Evolutionary conservation across 2,113 vertebrate species (phyloP), one percentile per base, ranked within the genome.

Genomic region (Tretioscincus oriximinensis): DNA sequence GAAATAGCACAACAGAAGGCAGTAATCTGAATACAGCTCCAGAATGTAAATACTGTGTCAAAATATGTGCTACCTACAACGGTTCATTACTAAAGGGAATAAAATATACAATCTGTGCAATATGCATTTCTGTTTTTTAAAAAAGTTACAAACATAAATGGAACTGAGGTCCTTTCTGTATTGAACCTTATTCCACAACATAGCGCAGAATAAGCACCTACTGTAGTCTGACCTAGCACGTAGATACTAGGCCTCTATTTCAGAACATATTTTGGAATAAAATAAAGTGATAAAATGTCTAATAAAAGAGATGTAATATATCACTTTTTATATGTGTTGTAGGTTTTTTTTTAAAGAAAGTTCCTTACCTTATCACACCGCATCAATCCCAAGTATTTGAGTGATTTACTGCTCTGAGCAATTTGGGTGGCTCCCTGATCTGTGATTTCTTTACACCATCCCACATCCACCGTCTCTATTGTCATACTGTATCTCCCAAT

Each of bases 401-500:
- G 97, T 60, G 98, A 99, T 87, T 97, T 99, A 96, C 98, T 99
- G 95, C 95, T 98, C 91, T 97, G 96, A 74, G 98, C 98, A 81
- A 99, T 99, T 92, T 98, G 96, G 14, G 96, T 99, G 89, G 98
- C 98, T 89, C 98, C 98, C 86, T 97, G 96, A 89, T 99, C 98
- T 2, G 98, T 99, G 84, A 99, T 99, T 91, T 99, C 98, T 88
- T 99, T 98, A 92, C 98, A 99, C 98, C 98, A 99, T 74, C 98
- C 98, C 0, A 98, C 98, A 82, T 99, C 98, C 93, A 99, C 98
- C 0, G 98, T 99, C 93, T 99, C 98, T 87, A 99, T 99, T 24
- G 97, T 99, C 91, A 95, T 95, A 94, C 98, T 99, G 94, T 99
- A 98, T 83, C 94, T 96, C 78, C 98, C 98, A 85, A 99, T 99